These are phyloP conservation scores for Sturmia bella DNA, from an alignment of 2,888 invertebrate genomes.

Conservation along the genomic window DNA sequence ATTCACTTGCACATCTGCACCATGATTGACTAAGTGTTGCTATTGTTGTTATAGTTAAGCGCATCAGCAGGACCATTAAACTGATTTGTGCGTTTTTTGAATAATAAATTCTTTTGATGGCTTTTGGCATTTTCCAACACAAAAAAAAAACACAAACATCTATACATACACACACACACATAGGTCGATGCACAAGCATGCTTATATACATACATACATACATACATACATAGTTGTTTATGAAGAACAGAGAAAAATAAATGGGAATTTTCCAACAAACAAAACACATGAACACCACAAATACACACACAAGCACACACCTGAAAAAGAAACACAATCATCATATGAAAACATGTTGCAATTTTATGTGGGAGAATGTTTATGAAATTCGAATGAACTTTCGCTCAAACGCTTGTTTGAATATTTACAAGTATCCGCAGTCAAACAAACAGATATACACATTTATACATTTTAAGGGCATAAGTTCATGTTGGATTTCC, in stretches of 20 bases:
- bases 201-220: neutral
- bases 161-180: neutral
- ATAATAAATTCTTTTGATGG: slow-evolving; percentile 68
- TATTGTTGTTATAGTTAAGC: slow-evolving; percentile 57
- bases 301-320: too few species aligned
- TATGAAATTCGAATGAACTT: neutral
- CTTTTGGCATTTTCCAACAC: slow-evolving; percentile 49
- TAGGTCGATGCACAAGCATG: neutral
- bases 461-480: too few species aligned
- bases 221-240: neutral
- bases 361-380: neutral
- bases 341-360: neutral
- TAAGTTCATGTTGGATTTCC: too few species aligned
- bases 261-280: too few species aligned
- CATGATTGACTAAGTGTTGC: slow-evolving; percentile 53
- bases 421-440: too few species aligned
- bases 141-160: slow-evolving; percentile 35
- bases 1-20: slow-evolving; percentile 18
- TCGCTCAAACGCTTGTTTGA: neutral
- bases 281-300: too few species aligned
- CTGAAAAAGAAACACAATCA: too few species aligned
- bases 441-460: too few species aligned
- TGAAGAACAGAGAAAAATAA: neutral
- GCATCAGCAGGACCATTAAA: slow-evolving; percentile 67
- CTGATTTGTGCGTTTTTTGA: slow-evolving; percentile 70